phyloP scores from a whole-genome alignment of 2,113 vertebrate genomes.

The Meleagris gallopavo region DNA sequence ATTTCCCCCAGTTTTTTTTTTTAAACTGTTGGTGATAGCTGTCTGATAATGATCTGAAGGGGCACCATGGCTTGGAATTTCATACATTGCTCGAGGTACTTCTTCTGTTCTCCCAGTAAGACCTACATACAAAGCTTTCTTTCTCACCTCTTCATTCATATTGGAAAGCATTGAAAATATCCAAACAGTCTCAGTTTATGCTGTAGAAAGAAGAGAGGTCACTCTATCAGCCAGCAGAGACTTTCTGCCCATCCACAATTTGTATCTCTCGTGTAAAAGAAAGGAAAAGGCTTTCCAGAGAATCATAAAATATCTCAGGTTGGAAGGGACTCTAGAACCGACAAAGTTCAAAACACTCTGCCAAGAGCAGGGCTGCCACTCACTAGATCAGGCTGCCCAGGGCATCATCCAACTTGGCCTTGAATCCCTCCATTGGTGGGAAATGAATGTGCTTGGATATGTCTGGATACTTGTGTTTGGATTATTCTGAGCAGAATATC shows the following conservation, averaged over 20 bases:
- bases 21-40: not conserved
- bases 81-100: no score
- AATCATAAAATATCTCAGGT: no score
- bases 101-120: not conserved
- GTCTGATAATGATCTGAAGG: not conserved
- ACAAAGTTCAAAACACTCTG: no score
- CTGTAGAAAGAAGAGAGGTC: not conserved
- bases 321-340: no score
- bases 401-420: no score
- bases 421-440: no score
- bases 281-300: not conserved
- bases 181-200: not conserved
- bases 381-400: no score
- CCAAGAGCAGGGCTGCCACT: no score
- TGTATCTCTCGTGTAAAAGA: not conserved
- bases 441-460: not conserved
- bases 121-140: not conserved
- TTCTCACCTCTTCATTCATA: not conserved
- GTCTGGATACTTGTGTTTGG: not conserved
- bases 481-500: not conserved
- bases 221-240: not conserved
- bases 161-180: not conserved
- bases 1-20: not conserved
- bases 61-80: not conserved
- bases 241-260: not conserved